These are phyloP conservation scores for Fragum sueziense DNA, from an alignment of 2,888 invertebrate species.

Conservation along the genomic window DNA sequence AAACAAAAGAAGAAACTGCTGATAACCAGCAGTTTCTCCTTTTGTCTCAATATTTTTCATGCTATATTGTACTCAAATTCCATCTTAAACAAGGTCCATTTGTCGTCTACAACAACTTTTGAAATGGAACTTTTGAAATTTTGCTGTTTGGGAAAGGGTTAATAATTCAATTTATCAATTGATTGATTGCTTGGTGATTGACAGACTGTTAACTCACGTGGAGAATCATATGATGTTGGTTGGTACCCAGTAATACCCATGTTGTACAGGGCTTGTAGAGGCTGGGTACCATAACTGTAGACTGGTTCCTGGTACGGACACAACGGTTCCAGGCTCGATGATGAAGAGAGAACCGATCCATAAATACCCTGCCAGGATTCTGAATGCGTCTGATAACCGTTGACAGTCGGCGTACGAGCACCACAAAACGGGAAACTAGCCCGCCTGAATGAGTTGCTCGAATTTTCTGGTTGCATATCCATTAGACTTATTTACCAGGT, in stretches of 20 bases:
- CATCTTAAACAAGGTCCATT: too few species aligned
- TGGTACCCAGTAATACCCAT: constrained; percentile 32
- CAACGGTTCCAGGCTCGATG: constrained; percentile 24
- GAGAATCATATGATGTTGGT: constrained; percentile 9
- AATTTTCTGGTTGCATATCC: constrained; percentile 13
- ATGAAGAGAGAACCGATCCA: constrained; percentile 54
- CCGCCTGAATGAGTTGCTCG: constrained; percentile 20
- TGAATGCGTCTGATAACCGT: constrained; percentile 25
- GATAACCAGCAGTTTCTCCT: too few species aligned
- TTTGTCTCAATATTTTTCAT: too few species aligned
- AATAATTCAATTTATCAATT: not conserved
- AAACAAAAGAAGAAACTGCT: too few species aligned
- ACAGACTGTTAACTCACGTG: constrained; percentile 19
- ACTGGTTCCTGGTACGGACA: not conserved
- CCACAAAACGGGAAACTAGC: constrained; percentile 55
- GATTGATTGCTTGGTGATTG: too few species aligned
- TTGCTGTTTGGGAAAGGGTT: not conserved
- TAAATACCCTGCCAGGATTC: constrained; percentile 52
- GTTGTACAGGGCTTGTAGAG: constrained; percentile 26
- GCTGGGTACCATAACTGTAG: constrained; percentile 14
- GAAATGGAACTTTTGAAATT: too few species aligned
- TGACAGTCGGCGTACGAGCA: constrained; percentile 30
- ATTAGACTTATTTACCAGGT: too few species aligned
- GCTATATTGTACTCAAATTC: too few species aligned
- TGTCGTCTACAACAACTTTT: too few species aligned